Evolutionary conservation across 1,140 invertebrate species (phyloP), one percentile per base, ranked within the genome.

Genomic region (Drosophila willistoni): DNA sequence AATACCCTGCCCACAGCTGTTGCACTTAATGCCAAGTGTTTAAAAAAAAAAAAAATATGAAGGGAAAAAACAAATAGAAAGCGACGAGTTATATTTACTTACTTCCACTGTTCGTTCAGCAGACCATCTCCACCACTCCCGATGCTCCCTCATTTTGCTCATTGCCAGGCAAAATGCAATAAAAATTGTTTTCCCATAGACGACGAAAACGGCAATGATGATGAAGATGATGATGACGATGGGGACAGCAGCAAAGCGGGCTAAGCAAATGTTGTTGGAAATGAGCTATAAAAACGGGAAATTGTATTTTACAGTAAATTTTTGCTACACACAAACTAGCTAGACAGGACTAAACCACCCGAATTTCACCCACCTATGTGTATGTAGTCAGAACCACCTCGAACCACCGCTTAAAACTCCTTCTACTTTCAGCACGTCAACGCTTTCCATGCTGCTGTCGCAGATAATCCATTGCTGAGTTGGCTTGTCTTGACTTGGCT

Each of bases 271-370:
- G 84, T 86, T 86, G 83, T 86, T 86, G 83, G 80, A 86, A 80
- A 87, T 89, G 84, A 86, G 84, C 83, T 86, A 86, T 87, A 89
- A 87, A 86, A 89, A 77, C 79, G 83, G 84, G 83, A 87, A 86
- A 86, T 87, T 89, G 84, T 86, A 86, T 86, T 86, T 89, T 81
- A 89, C 81, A 89, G 84, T 84, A 81, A 74, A 84, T 89, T 90
- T 89, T 73, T 75, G 80, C 77, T 44, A 65, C 76, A 89, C 71
- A 81, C 81, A 89, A 89, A 84, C 83, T 89, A 89, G 83, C 80
- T 89, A 64, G 64, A 74, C 70, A 61, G 59, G 36, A 42, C 54
- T 51, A 51, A 54, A 17, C 57, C 14, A 59, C 71, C 19, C 33
- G 33, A 25, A 57, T 1, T 6, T 12, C n/a, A 34, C 7, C 44